Conservation (phyloP, 1,140 invertebrate species). For the Philopotamus ludificatus region DNA sequence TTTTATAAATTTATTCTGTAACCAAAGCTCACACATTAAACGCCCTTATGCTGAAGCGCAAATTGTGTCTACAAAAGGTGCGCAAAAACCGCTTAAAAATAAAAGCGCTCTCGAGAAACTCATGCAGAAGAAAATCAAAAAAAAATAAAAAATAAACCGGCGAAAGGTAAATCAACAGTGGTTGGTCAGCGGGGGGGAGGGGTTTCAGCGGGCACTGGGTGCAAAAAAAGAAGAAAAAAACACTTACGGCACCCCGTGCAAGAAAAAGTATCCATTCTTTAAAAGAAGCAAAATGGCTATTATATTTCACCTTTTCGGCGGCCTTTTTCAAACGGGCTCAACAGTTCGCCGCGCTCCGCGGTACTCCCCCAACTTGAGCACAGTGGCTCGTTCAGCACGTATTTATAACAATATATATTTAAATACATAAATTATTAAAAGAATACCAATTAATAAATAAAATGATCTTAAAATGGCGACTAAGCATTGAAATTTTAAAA, state of each 20-base stretch:
- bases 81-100: conserved; percentile 27
- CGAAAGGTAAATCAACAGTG: conserved; percentile 35
- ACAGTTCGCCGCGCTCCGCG: conserved; percentile 20
- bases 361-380: conserved; percentile 9
- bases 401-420: too few relatives aligned
- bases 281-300: conserved; percentile 40
- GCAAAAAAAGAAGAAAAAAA: conserved; percentile 24
- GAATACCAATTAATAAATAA: too few relatives aligned
- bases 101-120: conserved; percentile 18
- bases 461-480: too few relatives aligned
- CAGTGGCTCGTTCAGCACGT: too few relatives aligned
- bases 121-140: neutral
- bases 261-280: conserved; percentile 38
- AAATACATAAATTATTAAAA: too few relatives aligned
- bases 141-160: conserved; percentile 31
- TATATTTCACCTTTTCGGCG: conserved; percentile 41
- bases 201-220: neutral
- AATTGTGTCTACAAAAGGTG: too few relatives aligned
- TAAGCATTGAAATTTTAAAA: too few relatives aligned
- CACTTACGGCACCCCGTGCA: conserved; percentile 23
- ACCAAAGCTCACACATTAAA: too few relatives aligned
- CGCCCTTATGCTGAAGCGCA: too few relatives aligned
- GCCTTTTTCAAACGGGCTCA: conserved; percentile 32
- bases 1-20: too few relatives aligned
- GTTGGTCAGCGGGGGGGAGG: conserved; percentile 15